A percentile compares a stretch with the other conserved stretches of the same genome.
Conservation (phyloP, 2,888 invertebrate genomes). For the Kryphioiulus occultus region DNA sequence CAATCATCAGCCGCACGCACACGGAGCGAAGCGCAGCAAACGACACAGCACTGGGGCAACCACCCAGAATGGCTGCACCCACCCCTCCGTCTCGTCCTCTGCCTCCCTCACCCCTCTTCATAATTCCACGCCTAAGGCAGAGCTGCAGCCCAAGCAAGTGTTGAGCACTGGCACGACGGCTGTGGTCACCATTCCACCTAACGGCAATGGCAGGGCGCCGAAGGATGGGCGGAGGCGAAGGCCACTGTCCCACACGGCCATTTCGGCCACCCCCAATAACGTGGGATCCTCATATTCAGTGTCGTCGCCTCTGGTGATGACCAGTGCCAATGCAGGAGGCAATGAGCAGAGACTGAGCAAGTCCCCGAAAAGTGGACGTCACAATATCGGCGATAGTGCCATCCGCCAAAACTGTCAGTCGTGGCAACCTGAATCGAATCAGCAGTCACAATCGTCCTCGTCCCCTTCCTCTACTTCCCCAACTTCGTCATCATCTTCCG, state of each 20-base stretch:
- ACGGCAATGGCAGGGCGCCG: neutral
- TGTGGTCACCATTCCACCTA: slow-evolving; percentile 47
- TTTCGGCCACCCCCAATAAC: slow-evolving; percentile 47
- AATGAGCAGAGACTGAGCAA: slow-evolving; percentile 17
- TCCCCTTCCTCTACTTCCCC: slow-evolving; percentile 42
- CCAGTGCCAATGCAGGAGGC: slow-evolving; percentile 31
- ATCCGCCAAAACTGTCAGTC: neutral
- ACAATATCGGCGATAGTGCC: neutral
- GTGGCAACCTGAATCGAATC: slow-evolving; percentile 41
- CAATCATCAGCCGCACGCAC: slow-evolving; percentile 36
- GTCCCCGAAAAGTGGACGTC: slow-evolving; percentile 22
- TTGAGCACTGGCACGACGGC: neutral
- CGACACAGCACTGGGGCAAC: neutral
- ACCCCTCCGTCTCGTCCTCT: neutral
- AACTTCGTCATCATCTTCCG: slow-evolving; percentile 46
- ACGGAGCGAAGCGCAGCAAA: slow-evolving; percentile 43
- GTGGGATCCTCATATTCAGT: slow-evolving; percentile 37
- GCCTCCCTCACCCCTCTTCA: slow-evolving; percentile 38
- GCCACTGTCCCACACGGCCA: slow-evolving; percentile 51
- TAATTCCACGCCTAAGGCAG: slow-evolving; percentile 43
- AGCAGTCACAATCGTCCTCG: slow-evolving; percentile 41
- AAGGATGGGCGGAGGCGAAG: slow-evolving; percentile 48
- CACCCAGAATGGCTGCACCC: neutral
- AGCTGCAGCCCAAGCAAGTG: neutral
- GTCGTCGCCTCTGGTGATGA: slow-evolving; percentile 31